Conservation (phyloP, 2,888 invertebrate species). For the Lathronympha strigana region DNA sequence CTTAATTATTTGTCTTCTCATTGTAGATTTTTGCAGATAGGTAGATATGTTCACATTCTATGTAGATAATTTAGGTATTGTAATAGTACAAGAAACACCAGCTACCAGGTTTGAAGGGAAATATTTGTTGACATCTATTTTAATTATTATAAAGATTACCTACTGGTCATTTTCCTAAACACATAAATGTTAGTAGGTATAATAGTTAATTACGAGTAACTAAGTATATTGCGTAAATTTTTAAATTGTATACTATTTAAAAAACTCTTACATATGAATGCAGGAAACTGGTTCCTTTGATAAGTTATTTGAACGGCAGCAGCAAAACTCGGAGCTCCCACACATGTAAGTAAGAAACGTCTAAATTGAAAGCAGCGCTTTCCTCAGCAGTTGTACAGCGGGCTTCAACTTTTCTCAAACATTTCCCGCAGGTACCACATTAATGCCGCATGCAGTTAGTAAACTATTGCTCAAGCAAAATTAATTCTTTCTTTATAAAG, state of each 20-base stretch:
- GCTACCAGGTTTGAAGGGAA: too few relatives aligned
- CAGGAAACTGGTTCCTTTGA: neutral
- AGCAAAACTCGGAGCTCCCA: slow-evolving; percentile 14
- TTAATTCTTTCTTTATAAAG: neutral
- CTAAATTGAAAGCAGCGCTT: slow-evolving; percentile 22
- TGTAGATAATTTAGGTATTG: too few relatives aligned
- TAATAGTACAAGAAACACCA: too few relatives aligned
- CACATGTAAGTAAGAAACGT: slow-evolving; percentile 7
- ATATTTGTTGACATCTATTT: too few relatives aligned
- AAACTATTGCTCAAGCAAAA: slow-evolving; percentile 14
- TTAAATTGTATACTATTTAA: neutral
- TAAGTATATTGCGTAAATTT: neutral
- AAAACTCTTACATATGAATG: neutral
- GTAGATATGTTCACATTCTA: too few relatives aligned
- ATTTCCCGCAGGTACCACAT: slow-evolving; percentile 24
- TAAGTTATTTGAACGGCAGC: slow-evolving; percentile 5
- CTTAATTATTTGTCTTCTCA: too few relatives aligned
- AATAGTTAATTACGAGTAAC: too few relatives aligned
- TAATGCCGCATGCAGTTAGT: slow-evolving; percentile 17
- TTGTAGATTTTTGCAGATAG: too few relatives aligned
- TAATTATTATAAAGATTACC: too few relatives aligned
- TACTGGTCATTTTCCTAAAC: too few relatives aligned
- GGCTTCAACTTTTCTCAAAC: slow-evolving; percentile 26
- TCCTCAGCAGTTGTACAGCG: slow-evolving; percentile 8
- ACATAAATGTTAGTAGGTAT: too few relatives aligned